Percentiles rank a stretch among this genome's conserved stretches.
phyloP scores from a whole-genome alignment of 2,113 vertebrate species.

The Dipodomys merriami region DNA sequence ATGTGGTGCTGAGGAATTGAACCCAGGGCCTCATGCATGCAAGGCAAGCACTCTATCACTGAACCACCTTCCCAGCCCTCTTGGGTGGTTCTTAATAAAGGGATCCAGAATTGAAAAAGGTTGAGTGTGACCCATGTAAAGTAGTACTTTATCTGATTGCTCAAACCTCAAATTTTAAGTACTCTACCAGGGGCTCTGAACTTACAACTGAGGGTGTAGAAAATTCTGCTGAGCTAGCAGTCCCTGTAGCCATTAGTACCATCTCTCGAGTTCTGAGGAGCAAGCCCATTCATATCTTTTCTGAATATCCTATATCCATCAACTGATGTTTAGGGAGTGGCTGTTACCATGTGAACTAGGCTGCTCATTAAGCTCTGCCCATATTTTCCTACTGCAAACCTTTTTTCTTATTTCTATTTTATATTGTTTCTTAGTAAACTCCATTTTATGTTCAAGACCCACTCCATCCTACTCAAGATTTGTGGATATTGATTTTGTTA shows the following conservation, averaged over 20 bases:
- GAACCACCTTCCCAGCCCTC: too few species aligned
- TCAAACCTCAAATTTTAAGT: background rate
- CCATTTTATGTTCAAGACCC: background rate
- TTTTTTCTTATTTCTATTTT: background rate
- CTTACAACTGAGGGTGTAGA: background rate
- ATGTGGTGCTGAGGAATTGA: too few species aligned
- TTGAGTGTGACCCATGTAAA: background rate
- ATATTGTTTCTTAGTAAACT: conserved; percentile 9
- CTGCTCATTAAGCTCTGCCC: background rate
- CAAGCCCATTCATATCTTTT: background rate
- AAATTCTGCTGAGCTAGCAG: background rate
- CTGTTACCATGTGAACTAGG: background rate
- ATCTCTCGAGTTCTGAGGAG: background rate
- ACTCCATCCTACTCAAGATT: background rate
- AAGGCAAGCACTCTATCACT: too few species aligned
- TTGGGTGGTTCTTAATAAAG: background rate
- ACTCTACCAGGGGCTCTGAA: background rate
- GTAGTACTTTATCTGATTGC: background rate
- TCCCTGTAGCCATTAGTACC: background rate
- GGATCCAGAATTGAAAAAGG: background rate
- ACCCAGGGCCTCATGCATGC: too few species aligned
- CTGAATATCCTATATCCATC: background rate
- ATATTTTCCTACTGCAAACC: background rate
- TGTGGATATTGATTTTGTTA: background rate
- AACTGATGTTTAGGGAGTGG: background rate